Evolutionary conservation across 2,888 invertebrate genomes (phyloP).

Genomic region (Himalopsyche kuldschensis): DNA sequence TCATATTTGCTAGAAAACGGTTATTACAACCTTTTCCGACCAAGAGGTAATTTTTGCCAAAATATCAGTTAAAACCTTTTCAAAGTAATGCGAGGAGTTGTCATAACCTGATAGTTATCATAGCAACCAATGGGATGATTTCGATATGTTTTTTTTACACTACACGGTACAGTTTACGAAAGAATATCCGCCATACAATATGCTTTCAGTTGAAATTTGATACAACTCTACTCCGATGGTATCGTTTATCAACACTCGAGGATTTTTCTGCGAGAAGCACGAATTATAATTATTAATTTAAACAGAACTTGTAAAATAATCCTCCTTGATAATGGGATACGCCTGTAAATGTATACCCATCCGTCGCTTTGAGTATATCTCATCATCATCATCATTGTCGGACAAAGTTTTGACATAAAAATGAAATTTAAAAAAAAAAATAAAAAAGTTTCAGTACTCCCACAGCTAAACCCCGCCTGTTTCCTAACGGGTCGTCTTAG

Average conservation of each 20-base stretch:
- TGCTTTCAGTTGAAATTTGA: conserved; percentile 24
- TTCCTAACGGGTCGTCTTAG: too few species aligned
- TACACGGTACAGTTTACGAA: conserved; percentile 16
- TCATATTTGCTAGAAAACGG: too few species aligned
- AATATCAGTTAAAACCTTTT: too few species aligned
- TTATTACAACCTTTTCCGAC: too few species aligned
- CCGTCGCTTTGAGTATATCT: background rate
- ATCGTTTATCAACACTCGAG: background rate
- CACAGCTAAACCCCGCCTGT: too few species aligned
- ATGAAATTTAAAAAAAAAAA: too few species aligned
- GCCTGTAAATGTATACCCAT: background rate
- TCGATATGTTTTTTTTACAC: background rate
- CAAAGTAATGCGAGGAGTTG: too few species aligned
- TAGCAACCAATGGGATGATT: background rate
- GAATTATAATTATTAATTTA: conserved; percentile 1
- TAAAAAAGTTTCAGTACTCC: too few species aligned
- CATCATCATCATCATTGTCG: background rate
- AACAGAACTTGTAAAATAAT: background rate
- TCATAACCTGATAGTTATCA: background rate
- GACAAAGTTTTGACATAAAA: too few species aligned
- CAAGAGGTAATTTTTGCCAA: too few species aligned
- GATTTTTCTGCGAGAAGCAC: background rate
- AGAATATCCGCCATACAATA: conserved; percentile 9
- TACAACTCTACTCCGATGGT: background rate
- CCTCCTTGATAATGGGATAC: background rate